phyloP scores from a whole-genome alignment of 1,140 invertebrate species.

The Manduca sexta region DNA sequence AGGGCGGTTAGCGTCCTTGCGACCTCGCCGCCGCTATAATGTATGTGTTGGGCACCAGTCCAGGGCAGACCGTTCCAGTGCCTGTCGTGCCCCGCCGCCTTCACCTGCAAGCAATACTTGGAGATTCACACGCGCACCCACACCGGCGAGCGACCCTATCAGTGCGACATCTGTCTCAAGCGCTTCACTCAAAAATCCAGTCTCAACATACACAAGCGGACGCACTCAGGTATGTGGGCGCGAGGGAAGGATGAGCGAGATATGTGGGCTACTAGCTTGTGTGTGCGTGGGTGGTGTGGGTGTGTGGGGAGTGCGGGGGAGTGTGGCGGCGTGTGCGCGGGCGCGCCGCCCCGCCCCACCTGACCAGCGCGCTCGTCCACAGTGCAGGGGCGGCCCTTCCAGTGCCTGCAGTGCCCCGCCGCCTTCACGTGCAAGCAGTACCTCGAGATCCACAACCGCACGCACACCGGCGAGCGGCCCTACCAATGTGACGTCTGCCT shows the following conservation, averaged over 20 bases:
- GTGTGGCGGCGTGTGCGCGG: slow-evolving; percentile 15
- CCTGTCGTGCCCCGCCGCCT: slow-evolving; percentile 81
- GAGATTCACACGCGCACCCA: slow-evolving; percentile 86
- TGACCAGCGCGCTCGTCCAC: slow-evolving; percentile 28
- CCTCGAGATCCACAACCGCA: slow-evolving; percentile 83
- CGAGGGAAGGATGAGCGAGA: slow-evolving; percentile 25
- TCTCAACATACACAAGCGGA: slow-evolving; percentile 84
- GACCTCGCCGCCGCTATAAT: slow-evolving; percentile 65
- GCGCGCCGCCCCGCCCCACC: slow-evolving; percentile 7
- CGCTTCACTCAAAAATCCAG: slow-evolving; percentile 81
- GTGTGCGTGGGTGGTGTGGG: slow-evolving; percentile 15
- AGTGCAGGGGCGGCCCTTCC: slow-evolving; percentile 76
- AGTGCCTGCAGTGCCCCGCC: slow-evolving; percentile 79
- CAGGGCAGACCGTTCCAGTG: slow-evolving; percentile 80
- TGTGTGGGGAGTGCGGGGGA: slow-evolving; percentile 5
- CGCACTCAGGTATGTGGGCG: slow-evolving; percentile 76
- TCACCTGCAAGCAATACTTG: slow-evolving; percentile 81
- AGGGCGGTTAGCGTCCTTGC: slow-evolving; percentile 59
- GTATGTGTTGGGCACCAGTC: slow-evolving; percentile 71
- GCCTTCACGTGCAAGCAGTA: slow-evolving; percentile 81
- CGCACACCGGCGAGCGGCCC: slow-evolving; percentile 79
- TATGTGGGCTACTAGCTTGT: slow-evolving; percentile 41
- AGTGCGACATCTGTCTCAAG: slow-evolving; percentile 80
- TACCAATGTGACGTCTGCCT: slow-evolving; percentile 70
- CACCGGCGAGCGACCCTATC: slow-evolving; percentile 82